Evolutionary conservation across 2,797 vertebrate genomes (phyloP), one percentile per base, ranked within the genome.

Genomic region (Lagodon rhomboides): DNA sequence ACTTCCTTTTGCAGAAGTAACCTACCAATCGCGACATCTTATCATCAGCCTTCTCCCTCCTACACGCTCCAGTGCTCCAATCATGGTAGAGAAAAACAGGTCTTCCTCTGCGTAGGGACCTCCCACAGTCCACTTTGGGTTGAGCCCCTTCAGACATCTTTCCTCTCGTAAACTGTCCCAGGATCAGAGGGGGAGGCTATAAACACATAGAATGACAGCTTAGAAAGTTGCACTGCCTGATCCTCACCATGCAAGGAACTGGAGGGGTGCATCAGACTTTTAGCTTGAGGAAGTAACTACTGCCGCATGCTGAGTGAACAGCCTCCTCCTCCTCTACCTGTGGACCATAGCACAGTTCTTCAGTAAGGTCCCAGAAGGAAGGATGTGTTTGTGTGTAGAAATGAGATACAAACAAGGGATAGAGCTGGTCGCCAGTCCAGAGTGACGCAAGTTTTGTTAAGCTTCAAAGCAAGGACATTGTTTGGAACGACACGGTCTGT

Each of bases 111-210:
- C n/a, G 60, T 44, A 59, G 41, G 58, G 85, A 89, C 88, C 86
- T 92, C 89, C 91, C 69, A 87, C 78, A 67, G 84, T 65, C 79
- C 62, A 85, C 68, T 79, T 56, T 73, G 72, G 65, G 81, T 74
- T 78, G 76, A 80, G 79, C 68, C 74, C 44, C 43, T 79, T 88
- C 58, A 69, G 81, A 88, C 84, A 75, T 67, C 85, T 89, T 89
- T 91, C 85, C 83, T 75, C 92, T 94, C 46, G 12, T 93, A 93
- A 94, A 94, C 80, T 83, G 75, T 87, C 80, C 82, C 46, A 23
- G 80, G 77, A 89, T 89, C 88, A 85, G 89, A 89, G 80, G 63
- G 64, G 77, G 86, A 83, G 86, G 74, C 66, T 77, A 84, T 91
- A 91, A 91, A 93, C 85, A 87, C 76, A 44, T 51, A 41, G 58